These are phyloP conservation scores for Adelphocoris suturalis DNA, from an alignment of 2,888 invertebrate genomes.

Conservation along the genomic window DNA sequence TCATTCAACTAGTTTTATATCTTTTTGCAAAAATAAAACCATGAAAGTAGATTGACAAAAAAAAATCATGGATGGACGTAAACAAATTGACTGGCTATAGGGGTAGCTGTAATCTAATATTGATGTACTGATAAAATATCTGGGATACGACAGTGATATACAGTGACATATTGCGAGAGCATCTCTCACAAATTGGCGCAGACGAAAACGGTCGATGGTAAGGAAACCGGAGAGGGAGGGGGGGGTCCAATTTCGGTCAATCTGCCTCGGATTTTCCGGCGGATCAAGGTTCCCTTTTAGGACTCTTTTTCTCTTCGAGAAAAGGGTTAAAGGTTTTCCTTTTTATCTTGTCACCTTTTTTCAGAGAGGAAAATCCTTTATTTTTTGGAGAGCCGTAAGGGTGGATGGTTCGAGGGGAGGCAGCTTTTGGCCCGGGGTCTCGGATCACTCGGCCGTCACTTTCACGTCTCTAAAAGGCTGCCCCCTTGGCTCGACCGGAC, in stretches of 20 bases:
- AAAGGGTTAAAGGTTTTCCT: too few relatives aligned
- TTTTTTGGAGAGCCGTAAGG: background rate
- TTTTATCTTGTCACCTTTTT: background rate
- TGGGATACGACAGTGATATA: background rate
- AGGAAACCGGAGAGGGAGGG: too few relatives aligned
- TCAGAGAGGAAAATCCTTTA: background rate
- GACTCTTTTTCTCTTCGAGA: background rate
- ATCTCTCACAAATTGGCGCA: background rate
- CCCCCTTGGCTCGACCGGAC: background rate
- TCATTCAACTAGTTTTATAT: too few relatives aligned
- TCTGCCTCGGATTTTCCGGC: background rate
- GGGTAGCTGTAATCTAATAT: background rate
- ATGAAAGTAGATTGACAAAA: too few relatives aligned
- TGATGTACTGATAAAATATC: too few relatives aligned
- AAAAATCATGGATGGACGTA: too few relatives aligned
- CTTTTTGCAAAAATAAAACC: too few relatives aligned
- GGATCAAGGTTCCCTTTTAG: background rate
- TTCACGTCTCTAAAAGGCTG: constrained; percentile 22
- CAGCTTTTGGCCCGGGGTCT: background rate
- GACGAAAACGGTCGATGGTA: background rate
- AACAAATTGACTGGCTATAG: too few relatives aligned
- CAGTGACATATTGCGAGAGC: background rate
- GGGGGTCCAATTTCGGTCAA: constrained; percentile 25
- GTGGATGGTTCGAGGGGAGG: too few relatives aligned
- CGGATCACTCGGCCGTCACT: constrained; percentile 41